Conservation (phyloP, 64 coral and sea anemone species). For the Actinia tenebrosa region DNA sequence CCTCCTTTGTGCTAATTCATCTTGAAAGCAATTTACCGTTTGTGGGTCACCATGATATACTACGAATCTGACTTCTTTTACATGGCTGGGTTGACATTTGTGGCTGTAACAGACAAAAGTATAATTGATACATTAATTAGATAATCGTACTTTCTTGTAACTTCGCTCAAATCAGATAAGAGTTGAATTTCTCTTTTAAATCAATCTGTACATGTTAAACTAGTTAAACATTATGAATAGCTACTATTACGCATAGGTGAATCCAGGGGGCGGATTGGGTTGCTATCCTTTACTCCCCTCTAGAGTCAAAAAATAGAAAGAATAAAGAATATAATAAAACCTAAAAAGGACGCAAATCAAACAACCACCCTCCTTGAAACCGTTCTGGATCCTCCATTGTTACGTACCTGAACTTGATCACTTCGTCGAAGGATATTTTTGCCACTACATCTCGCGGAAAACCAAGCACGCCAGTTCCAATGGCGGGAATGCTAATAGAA, state of each 20-base stretch:
- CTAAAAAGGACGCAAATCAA: too few relatives aligned
- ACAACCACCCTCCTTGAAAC: too few relatives aligned
- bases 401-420: slow-evolving; percentile 6
- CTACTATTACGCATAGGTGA: too few relatives aligned
- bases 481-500: slow-evolving; percentile 62
- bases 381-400: not conserved
- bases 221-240: too few relatives aligned
- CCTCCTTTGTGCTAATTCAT: not conserved
- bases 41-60: not conserved
- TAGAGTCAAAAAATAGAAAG: too few relatives aligned
- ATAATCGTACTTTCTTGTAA: not conserved
- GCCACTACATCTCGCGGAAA: slow-evolving; percentile 58
- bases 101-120: not conserved
- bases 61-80: not conserved
- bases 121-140: not conserved
- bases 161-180: too few relatives aligned
- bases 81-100: not conserved
- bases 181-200: too few relatives aligned
- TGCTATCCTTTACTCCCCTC: too few relatives aligned
- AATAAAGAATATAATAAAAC: too few relatives aligned
- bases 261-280: too few relatives aligned
- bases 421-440: slow-evolving; percentile 46
- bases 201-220: too few relatives aligned
- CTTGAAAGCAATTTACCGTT: not conserved
- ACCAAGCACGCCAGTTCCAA: slow-evolving; percentile 47